Evolutionary conservation across 2,113 vertebrate genomes (phyloP).

Genomic region (Colistium nudipinnis): DNA sequence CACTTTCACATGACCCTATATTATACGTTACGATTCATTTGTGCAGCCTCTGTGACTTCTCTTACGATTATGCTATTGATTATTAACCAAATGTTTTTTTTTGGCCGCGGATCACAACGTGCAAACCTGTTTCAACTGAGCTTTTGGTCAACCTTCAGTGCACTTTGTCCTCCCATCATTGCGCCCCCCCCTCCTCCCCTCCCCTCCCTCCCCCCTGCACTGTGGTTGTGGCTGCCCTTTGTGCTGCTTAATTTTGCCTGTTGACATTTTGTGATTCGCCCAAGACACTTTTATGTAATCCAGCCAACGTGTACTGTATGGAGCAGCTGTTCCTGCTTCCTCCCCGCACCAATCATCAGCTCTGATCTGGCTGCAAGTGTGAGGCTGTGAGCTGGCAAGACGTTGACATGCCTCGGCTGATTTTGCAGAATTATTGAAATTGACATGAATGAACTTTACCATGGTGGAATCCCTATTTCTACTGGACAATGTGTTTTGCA

Average conservation of each 20-base stretch:
- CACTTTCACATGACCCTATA: not conserved
- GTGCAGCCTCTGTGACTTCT: not conserved
- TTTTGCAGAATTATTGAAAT: slow-evolving; percentile 24
- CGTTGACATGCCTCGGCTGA: slow-evolving; percentile 12
- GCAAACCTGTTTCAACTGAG: slow-evolving; percentile 38
- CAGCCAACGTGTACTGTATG: slow-evolving; percentile 70
- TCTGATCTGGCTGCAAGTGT: slow-evolving; percentile 56
- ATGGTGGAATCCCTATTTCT: not conserved
- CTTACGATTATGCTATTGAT: not conserved
- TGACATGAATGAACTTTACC: not conserved
- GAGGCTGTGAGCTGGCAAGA: slow-evolving; percentile 30
- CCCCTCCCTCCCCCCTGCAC: no score
- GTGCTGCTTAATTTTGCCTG: slow-evolving; percentile 78
- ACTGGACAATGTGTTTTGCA: slow-evolving; percentile 3
- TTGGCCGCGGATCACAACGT: slow-evolving; percentile 7
- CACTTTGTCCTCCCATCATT: slow-evolving; percentile 28
- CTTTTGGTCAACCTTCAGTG: slow-evolving; percentile 20
- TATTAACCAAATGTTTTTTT: slow-evolving; percentile 15
- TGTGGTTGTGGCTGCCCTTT: slow-evolving; percentile 54
- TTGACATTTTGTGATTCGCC: slow-evolving; percentile 83
- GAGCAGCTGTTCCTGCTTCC: slow-evolving; percentile 80
- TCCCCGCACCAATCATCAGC: slow-evolving; percentile 58
- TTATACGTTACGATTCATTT: not conserved
- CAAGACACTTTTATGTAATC: slow-evolving; percentile 80
- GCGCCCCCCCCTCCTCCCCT: no score